These are phyloP conservation scores for Aix galericulata DNA, from an alignment of 2,113 vertebrate species.

Conservation along the genomic window DNA sequence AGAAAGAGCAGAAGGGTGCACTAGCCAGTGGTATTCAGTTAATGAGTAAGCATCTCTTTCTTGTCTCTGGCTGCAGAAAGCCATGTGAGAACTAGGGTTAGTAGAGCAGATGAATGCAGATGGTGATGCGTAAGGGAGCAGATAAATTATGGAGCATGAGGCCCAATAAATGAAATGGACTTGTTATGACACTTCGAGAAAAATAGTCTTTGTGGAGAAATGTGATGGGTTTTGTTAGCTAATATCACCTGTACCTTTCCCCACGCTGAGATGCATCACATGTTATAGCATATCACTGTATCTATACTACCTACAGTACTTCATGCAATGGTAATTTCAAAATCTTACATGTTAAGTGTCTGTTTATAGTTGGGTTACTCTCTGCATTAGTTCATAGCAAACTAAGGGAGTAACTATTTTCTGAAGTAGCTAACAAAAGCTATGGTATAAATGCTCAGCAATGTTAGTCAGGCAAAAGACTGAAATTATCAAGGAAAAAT, in stretches of 20 bases:
- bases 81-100: neutral
- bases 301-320: rapidly evolving
- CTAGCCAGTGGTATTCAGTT: neutral
- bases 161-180: neutral
- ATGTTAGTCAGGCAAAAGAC: neutral
- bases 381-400: slow-evolving; percentile 18
- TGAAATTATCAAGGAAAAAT: slow-evolving; percentile 7
- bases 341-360: neutral
- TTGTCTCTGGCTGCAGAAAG: neutral
- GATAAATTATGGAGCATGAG: neutral
- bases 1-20: neutral
- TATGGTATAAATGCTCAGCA: neutral
- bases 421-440: neutral
- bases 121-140: neutral
- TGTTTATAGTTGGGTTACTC: neutral
- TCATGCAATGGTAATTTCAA: neutral
- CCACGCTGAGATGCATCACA: neutral
- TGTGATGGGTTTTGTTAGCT: neutral
- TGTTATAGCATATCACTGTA: neutral
- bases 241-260: neutral
- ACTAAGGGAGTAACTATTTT: neutral
- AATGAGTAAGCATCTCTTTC: neutral
- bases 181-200: no score
- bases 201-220: no score
- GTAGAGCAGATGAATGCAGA: neutral